Percentiles rank a stretch among this genome's conserved stretches.
Evolutionary conservation across 2,113 vertebrate genomes (phyloP).

Genomic region (Engystomops pustulosus): DNA sequence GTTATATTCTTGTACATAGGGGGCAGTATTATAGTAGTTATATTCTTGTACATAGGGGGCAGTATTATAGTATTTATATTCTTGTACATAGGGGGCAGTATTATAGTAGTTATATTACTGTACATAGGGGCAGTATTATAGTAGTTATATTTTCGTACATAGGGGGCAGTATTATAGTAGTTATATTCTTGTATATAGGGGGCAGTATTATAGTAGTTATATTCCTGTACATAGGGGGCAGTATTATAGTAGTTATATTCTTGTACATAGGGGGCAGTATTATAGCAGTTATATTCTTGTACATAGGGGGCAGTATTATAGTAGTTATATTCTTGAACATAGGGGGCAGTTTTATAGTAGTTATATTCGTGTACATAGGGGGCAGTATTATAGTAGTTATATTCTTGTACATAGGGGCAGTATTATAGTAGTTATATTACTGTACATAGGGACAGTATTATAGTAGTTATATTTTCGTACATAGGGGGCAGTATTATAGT

Average conservation of each 20-base stretch:
- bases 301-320: background rate
- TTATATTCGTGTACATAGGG: conserved; percentile 1
- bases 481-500: background rate
- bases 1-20: background rate
- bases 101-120: conserved; percentile 3
- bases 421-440: background rate
- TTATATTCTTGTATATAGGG: background rate
- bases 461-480: background rate
- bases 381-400: background rate
- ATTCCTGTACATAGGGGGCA: background rate
- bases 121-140: background rate
- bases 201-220: background rate
- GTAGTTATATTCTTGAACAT: background rate
- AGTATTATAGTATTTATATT: conserved; percentile 15
- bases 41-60: background rate
- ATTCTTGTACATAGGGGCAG: background rate
- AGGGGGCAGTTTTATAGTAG: background rate
- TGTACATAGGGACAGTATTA: background rate
- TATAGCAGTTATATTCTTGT: background rate
- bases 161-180: background rate
- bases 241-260: background rate
- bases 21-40: conserved; percentile 11
- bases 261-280: background rate
- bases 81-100: background rate
- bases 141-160: background rate